A percentile compares a stretch with the other conserved stretches of the same genome.
Evolutionary conservation across 2,888 invertebrate species (phyloP).

Genomic region (Doris montereyensis): DNA sequence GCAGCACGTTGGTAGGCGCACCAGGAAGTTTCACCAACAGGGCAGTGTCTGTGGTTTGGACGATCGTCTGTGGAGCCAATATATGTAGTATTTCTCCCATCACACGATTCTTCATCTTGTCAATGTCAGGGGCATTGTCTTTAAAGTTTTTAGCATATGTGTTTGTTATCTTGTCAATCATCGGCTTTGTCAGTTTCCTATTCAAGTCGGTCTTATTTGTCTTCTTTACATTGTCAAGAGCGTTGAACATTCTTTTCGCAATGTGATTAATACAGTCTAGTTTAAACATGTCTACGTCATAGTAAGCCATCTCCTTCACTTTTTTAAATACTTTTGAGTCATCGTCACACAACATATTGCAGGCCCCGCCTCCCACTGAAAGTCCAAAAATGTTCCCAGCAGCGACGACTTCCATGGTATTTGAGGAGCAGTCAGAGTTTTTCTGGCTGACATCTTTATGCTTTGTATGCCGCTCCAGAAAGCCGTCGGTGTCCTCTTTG

Average conservation of each 20-base stretch:
- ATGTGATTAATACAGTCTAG: too few relatives aligned
- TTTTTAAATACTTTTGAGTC: conserved; percentile 1
- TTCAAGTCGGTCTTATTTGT: too few relatives aligned
- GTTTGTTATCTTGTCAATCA: not conserved
- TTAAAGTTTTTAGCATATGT: conserved; percentile 19
- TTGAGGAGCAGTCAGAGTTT: conserved; percentile 21
- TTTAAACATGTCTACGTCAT: too few relatives aligned
- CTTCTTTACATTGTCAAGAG: too few relatives aligned
- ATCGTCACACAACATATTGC: conserved; percentile 28
- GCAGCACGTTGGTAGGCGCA: not conserved
- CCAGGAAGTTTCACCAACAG: not conserved
- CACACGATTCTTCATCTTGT: not conserved
- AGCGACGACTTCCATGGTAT: conserved; percentile 24
- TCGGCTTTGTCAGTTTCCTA: too few relatives aligned
- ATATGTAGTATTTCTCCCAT: not conserved
- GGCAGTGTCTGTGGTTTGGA: not conserved
- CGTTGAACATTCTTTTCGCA: too few relatives aligned
- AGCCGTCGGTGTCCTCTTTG: too few relatives aligned
- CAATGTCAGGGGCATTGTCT: not conserved
- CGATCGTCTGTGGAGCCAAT: not conserved
- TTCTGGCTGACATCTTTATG: conserved; percentile 15
- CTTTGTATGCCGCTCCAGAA: not conserved
- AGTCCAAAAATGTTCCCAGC: not conserved
- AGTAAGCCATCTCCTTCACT: too few relatives aligned
- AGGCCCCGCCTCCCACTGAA: not conserved